Percentiles rank a stretch among this genome's conserved stretches.
phyloP scores from a whole-genome alignment of 92 coral and sea anemone species.

The Pocillopora grandis region DNA sequence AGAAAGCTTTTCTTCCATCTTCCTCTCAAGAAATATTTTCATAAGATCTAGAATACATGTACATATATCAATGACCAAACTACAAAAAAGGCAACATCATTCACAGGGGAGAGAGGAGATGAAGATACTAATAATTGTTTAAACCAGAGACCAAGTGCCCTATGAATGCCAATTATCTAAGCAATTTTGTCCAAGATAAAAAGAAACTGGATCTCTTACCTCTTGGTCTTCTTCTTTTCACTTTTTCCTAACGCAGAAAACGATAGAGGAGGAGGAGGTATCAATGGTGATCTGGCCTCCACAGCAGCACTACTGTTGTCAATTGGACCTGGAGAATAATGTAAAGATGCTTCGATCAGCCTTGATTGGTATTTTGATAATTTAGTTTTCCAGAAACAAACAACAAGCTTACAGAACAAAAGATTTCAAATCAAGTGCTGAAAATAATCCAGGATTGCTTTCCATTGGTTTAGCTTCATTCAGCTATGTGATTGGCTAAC shows the following conservation, averaged over 20 bases:
- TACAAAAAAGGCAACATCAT: too few relatives aligned
- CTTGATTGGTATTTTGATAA: not conserved
- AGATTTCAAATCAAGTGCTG: not conserved
- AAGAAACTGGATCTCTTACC: not conserved
- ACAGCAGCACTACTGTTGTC: not conserved
- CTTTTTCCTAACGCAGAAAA: not conserved
- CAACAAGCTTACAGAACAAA: not conserved
- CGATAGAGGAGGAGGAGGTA: slow-evolving; percentile 18
- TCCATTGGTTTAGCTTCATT: too few relatives aligned
- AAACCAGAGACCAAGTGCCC: not conserved
- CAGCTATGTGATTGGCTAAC: too few relatives aligned
- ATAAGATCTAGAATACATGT: too few relatives aligned
- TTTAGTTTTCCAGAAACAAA: not conserved
- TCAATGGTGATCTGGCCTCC: not conserved
- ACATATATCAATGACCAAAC: too few relatives aligned
- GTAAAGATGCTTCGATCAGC: not conserved
- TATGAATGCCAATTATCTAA: not conserved
- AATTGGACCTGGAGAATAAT: not conserved
- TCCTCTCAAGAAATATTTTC: too few relatives aligned
- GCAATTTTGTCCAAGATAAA: not conserved
- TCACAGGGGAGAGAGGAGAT: too few relatives aligned
- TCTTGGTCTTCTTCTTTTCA: not conserved
- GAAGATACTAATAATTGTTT: not conserved
- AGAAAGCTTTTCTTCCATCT: too few relatives aligned
- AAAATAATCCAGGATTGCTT: too few relatives aligned